Evolutionary conservation across 2,888 invertebrate genomes (phyloP), one percentile per base, ranked within the genome.

Genomic region (Horisme vitalbata): DNA sequence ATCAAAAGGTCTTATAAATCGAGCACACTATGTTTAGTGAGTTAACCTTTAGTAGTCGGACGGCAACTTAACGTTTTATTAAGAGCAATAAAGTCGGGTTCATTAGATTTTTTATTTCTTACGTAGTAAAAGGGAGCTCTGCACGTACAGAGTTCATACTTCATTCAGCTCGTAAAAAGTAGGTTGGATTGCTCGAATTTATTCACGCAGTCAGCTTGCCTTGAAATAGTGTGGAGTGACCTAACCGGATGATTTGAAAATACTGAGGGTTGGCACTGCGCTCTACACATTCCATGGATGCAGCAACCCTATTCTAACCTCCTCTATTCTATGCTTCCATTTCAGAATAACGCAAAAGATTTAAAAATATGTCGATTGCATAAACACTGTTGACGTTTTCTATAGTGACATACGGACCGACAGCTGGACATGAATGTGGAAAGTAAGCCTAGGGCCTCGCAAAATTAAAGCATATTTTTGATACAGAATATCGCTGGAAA

Each of bases 81-180:
- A 75, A 71, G 58, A 52, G 70, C 65, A 69, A 69, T 81, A 80
- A 81, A 77, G 59, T 63, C 44, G 61, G 64, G 58, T 79, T 81
- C 78, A 80, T 82, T 79, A 78, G 74, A 67, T 72, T 75, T 79
- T 81, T 81, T 81, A 80, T 78, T 75, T 75, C 66, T 64, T 57
- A 55, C 53, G 74, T 71, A 71, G 69, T 79, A 77, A 80, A 79
- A 68, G 61, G 61, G 59, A 66, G 63, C 66, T 71, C 65, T 45
- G 71, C 78, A 75, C 79, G 80, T 80, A 72, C 69, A 26, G 57
- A 63, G 67, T 76, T 77, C 75, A 75, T 78, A 77, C 79, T 76
- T 78, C 73, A 76, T 77, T 73, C 70, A 60, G 63, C 57, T 75
- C 78, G 77, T 81, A 79, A 79, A 81, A 77, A 59, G 65, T 68